These are phyloP conservation scores for Cinclus cinclus DNA, from an alignment of 2,113 vertebrate genomes.

Conservation along the genomic window DNA sequence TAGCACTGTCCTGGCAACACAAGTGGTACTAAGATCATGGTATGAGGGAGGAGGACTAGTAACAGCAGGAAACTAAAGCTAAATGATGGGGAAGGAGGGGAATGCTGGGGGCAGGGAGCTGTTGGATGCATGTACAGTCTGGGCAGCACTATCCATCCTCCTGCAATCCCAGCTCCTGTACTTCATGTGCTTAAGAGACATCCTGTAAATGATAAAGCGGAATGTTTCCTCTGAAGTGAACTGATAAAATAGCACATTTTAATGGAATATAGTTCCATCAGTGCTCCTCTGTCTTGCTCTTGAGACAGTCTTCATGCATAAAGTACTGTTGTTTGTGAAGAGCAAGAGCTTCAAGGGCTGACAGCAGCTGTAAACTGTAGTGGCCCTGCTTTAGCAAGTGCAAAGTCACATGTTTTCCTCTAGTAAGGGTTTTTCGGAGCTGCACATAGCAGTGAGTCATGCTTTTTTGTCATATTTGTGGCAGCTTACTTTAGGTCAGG, in stretches of 20 bases:
- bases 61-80: slow-evolving; percentile 11
- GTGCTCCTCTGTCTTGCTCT: slow-evolving; percentile 63
- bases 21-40: slow-evolving; percentile 26
- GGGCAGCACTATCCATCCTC: not conserved
- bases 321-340: slow-evolving; percentile 67
- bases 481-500: slow-evolving; percentile 27
- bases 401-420: slow-evolving; percentile 66
- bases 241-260: slow-evolving; percentile 49
- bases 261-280: slow-evolving; percentile 48
- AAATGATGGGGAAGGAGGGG: not conserved
- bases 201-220: slow-evolving; percentile 42
- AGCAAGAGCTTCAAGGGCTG: slow-evolving; percentile 52
- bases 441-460: slow-evolving; percentile 35
- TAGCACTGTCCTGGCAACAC: not conserved
- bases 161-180: not conserved
- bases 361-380: slow-evolving; percentile 67
- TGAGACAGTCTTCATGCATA: slow-evolving; percentile 65
- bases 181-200: not conserved
- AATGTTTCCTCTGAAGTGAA: slow-evolving; percentile 52
- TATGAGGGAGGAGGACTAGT: not conserved
- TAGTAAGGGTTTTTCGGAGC: slow-evolving; percentile 39
- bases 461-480: slow-evolving; percentile 45
- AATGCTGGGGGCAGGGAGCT: not conserved
- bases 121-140: not conserved
- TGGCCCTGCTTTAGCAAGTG: slow-evolving; percentile 58